phyloP scores from a whole-genome alignment of 1,140 invertebrate genomes.

The Ips typographus region DNA sequence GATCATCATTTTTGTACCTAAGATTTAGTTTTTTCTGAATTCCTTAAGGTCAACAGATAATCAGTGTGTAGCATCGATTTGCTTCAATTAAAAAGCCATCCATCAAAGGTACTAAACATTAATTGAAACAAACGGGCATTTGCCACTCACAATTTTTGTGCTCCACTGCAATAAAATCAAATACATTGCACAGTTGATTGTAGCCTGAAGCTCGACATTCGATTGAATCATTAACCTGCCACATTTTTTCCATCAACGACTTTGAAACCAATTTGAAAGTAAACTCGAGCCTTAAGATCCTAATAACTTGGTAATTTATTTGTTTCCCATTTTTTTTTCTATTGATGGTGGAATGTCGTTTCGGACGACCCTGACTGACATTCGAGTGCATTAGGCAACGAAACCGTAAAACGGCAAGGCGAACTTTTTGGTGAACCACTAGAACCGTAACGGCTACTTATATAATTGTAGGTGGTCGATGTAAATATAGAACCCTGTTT shows the following conservation, averaged over 20 bases:
- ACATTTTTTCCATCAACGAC: conserved; percentile 12
- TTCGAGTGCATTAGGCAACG: conserved; percentile 7
- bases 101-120: too few relatives aligned
- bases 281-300: conserved; percentile 8
- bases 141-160: too few relatives aligned
- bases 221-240: conserved; percentile 5
- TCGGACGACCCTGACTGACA: conserved; percentile 22
- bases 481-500: conserved; percentile 1
- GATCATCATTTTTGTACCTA: too few relatives aligned
- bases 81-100: too few relatives aligned
- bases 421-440: too few relatives aligned
- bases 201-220: conserved; percentile 3
- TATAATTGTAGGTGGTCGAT: conserved; percentile 10
- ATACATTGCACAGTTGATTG: conserved; percentile 3
- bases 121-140: too few relatives aligned
- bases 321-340: conserved; percentile 17
- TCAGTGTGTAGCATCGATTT: too few relatives aligned
- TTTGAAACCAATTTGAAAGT: conserved; percentile 30
- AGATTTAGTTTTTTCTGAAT: too few relatives aligned
- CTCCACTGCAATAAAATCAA: background rate
- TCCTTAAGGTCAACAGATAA: too few relatives aligned
- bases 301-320: conserved; percentile 21
- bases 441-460: background rate
- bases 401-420: background rate
- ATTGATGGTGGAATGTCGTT: conserved; percentile 10